Conservation (phyloP, 2,797 vertebrate species). For the Coregonus sp. region DNA sequence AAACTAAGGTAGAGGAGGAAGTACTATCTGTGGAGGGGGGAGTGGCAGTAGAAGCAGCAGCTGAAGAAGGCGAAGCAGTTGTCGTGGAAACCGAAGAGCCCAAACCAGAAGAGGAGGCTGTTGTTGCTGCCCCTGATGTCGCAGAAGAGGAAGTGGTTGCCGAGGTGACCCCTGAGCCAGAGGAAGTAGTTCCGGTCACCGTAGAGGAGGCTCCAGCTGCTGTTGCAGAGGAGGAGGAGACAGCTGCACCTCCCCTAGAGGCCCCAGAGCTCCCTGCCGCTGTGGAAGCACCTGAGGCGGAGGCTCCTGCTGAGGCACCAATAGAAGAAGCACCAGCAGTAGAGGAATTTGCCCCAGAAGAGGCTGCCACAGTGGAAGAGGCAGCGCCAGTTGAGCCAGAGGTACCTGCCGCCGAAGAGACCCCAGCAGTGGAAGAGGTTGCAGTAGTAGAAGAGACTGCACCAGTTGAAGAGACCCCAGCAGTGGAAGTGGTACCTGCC, state of each 20-base stretch:
- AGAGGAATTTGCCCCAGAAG: slow-evolving; percentile 15
- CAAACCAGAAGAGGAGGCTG: slow-evolving; percentile 35
- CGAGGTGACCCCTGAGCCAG: slow-evolving; percentile 19
- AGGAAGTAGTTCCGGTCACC: slow-evolving; percentile 4
- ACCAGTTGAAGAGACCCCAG: slow-evolving; percentile 1
- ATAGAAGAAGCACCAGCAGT: slow-evolving; percentile 7
- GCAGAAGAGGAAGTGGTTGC: slow-evolving; percentile 17
- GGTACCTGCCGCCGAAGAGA: no score
- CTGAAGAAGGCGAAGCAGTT: not conserved
- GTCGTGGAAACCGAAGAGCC: slow-evolving; percentile 8
- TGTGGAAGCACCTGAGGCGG: not conserved
- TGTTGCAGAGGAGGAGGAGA: slow-evolving; percentile 3
- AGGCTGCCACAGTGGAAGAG: not conserved
- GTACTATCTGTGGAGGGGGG: not conserved
- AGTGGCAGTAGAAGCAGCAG: not conserved
- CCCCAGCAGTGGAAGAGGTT: not conserved
- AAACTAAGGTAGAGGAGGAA: slow-evolving; percentile 17
- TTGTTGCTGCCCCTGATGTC: not conserved
- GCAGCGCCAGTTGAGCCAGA: not conserved
- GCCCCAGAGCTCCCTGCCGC: slow-evolving; percentile 11
- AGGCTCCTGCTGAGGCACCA: not conserved
- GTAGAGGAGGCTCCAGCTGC: not conserved
- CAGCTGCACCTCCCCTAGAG: not conserved
- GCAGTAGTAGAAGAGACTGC: not conserved
- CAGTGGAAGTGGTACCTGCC: not conserved